Conservation (phyloP, 2,797 vertebrate species). For the Arctocebus calabarensis region DNA sequence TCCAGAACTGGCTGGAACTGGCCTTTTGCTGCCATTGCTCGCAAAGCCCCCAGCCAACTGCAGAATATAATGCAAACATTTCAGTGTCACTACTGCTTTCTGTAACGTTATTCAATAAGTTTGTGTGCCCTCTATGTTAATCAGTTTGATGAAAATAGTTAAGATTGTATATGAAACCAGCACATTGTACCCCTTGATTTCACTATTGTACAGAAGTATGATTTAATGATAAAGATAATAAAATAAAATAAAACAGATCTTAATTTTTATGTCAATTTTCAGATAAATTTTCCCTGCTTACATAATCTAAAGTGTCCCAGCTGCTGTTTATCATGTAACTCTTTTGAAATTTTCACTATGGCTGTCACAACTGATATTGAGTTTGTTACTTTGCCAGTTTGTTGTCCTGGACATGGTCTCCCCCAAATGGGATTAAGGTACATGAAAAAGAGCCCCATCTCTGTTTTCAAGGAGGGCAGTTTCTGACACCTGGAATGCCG, state of each 20-base stretch:
- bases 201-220: too few relatives aligned
- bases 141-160: too few relatives aligned
- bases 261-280: neutral
- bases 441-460: neutral
- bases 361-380: neutral
- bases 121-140: neutral
- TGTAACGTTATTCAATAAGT: neutral
- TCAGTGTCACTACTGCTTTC: neutral
- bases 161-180: too few relatives aligned
- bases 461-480: neutral
- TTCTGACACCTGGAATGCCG: neutral
- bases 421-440: neutral
- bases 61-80: neutral
- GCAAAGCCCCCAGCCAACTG: slow-evolving; percentile 31
- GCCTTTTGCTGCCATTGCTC: slow-evolving; percentile 48
- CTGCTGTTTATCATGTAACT: accelerated
- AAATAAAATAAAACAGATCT: too few relatives aligned
- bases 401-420: neutral
- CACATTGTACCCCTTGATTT: too few relatives aligned
- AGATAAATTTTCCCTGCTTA: neutral
- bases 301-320: neutral
- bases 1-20: slow-evolving; percentile 27
- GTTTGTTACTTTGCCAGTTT: neutral
- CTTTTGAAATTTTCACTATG: neutral
- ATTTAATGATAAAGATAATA: too few relatives aligned